A percentile compares a stretch with the other conserved stretches of the same genome.
phyloP scores from a whole-genome alignment of 2,888 invertebrate genomes.

The Galerucella nymphaeae region DNA sequence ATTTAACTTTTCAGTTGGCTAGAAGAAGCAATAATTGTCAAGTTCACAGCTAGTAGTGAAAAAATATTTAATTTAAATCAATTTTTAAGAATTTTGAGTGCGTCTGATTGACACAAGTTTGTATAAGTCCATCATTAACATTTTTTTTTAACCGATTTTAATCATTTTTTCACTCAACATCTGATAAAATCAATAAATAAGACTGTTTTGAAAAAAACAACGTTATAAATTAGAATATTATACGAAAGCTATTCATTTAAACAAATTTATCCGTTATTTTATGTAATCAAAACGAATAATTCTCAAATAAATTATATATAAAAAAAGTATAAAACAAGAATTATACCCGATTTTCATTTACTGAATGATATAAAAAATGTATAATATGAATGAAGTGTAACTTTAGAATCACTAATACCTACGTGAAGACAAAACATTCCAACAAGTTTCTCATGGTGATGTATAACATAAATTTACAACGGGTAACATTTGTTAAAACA shows the following conservation, averaged over 20 bases:
- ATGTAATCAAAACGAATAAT: neutral
- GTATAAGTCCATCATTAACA: too few relatives aligned
- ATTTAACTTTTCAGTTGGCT: too few relatives aligned
- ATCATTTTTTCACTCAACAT: too few relatives aligned
- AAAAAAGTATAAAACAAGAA: neutral
- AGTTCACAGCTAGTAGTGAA: too few relatives aligned
- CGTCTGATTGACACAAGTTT: too few relatives aligned
- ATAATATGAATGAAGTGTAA: slow-evolving; percentile 3
- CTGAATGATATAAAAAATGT: neutral
- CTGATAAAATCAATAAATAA: too few relatives aligned
- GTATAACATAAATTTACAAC: slow-evolving; percentile 11
- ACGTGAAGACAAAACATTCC: slow-evolving; percentile 8
- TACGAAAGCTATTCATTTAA: neutral
- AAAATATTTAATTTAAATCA: too few relatives aligned
- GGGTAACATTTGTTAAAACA: slow-evolving; percentile 13
- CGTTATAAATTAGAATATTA: too few relatives aligned
- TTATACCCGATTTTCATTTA: neutral
- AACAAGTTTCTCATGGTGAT: slow-evolving; percentile 12
- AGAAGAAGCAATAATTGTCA: too few relatives aligned
- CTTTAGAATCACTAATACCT: neutral
- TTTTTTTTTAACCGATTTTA: too few relatives aligned
- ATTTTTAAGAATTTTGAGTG: too few relatives aligned
- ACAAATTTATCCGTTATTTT: neutral
- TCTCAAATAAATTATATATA: neutral
- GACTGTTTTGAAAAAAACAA: too few relatives aligned